Base-by-base conservation (phyloP, 2,797 vertebrate species). In the Knipowitschia caucasica region DNA sequence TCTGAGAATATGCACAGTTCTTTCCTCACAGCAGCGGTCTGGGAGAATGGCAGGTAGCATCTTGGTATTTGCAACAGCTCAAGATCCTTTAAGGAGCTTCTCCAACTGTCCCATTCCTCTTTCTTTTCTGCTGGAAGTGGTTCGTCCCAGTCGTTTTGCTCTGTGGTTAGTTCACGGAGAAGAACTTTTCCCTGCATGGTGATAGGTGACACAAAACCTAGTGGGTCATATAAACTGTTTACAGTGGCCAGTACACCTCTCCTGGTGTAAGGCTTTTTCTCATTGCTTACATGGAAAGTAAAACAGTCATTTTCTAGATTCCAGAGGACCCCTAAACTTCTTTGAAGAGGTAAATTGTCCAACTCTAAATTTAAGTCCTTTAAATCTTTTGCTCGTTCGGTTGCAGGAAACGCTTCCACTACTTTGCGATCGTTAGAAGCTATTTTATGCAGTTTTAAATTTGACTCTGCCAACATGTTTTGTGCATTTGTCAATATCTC, bases 181-280 rank as follows among this genome's bases (percentile, higher is more conserved):
- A n/a, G n/a, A n/a, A n/a, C n/a, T n/a, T n/a, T n/a, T n/a, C n/a
- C n/a, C n/a, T n/a, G n/a, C n/a, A n/a, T 8, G 49, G 31, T 39
- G 36, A 39, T 9, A 45, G 66, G 55, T 6, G 54, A 24, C 4
- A 45, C 50, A 3, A 59, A 55, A 4, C 62, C 50, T 14, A 62
- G n/a, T 15, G 50, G 59, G 6, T 66, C 50, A 10, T 54, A 62
- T 9, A 66, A 23, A 7, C 62, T 50, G 4, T 66, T 65, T 1
- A 39, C 1, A 57, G 46, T 59, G 21, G 54, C 57, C 14, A 68
- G 17, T 3, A 54, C 51, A 17, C 40, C 58, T 18, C 39, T 50
- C 8, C 23, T 17, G 7, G 64, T 62, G 38, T 58, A 64, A 5
- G 61, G 61, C 21, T 66, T 66, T 1, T 29, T 2, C 5, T 58